Percentiles rank a stretch among this genome's conserved stretches.
phyloP scores from a whole-genome alignment of 2,797 vertebrate genomes.

The Vipera ursinii region DNA sequence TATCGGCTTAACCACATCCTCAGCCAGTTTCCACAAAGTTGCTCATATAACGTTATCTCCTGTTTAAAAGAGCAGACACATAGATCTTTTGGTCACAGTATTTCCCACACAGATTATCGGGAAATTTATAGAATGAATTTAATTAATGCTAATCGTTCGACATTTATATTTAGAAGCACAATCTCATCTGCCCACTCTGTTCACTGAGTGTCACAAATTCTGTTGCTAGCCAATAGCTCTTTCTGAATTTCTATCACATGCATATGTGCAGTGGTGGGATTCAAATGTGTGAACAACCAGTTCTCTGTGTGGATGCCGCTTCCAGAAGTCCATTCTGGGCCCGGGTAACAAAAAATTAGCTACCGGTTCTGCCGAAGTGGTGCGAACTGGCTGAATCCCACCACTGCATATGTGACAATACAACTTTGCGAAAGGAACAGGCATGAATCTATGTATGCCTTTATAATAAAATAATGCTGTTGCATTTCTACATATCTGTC shows the following conservation, averaged over 20 bases:
- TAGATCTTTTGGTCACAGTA: not conserved
- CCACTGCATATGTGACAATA: too few relatives aligned
- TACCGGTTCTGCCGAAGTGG: too few relatives aligned
- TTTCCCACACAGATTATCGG: not conserved
- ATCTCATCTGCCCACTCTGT: not conserved
- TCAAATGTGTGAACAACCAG: too few relatives aligned
- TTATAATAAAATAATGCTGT: not conserved
- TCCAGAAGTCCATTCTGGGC: too few relatives aligned
- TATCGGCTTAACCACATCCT: not conserved
- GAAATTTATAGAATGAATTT: not conserved
- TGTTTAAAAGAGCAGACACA: not conserved
- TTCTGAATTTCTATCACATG: not conserved
- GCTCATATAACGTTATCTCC: not conserved
- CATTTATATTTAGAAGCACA: not conserved
- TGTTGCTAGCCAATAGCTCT: not conserved
- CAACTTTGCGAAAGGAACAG: not conserved
- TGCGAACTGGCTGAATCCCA: too few relatives aligned
- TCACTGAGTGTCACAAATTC: not conserved
- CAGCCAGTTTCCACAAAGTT: not conserved
- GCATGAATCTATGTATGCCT: not conserved
- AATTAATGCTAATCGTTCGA: not conserved
- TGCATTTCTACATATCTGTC: not conserved
- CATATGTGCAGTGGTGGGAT: too few relatives aligned
- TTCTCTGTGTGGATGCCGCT: too few relatives aligned
- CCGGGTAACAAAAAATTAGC: too few relatives aligned